These are phyloP conservation scores for Daphoenositta chrysoptera DNA, from an alignment of 2,113 vertebrate genomes.

Conservation along the genomic window DNA sequence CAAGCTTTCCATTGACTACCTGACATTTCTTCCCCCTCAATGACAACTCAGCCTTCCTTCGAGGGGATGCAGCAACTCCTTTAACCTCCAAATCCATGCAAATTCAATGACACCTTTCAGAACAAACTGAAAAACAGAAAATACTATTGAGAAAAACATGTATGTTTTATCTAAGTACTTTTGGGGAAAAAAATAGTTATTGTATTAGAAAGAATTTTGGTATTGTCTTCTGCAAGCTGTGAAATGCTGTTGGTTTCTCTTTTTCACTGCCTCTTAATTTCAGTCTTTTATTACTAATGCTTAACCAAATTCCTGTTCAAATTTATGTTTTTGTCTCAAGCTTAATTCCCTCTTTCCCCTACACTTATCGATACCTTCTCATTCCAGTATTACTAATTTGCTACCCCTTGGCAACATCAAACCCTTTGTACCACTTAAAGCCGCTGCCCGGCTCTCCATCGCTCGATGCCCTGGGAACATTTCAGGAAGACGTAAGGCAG, in stretches of 20 bases:
- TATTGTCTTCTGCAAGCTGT: not conserved
- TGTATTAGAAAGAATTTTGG: not conserved
- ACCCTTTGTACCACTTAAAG: fast-evolving
- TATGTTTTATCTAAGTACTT: not conserved
- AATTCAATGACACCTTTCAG: not conserved
- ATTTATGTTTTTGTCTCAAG: not conserved
- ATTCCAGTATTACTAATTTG: not conserved
- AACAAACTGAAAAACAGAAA: not conserved
- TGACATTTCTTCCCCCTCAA: slow-evolving; percentile 16
- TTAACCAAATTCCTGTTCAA: not conserved
- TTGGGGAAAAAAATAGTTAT: not conserved
- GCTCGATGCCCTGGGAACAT: not conserved
- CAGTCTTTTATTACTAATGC: not conserved
- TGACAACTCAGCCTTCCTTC: not conserved
- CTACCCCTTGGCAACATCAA: not conserved
- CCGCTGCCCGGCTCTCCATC: not conserved
- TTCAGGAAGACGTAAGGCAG: fast-evolving
- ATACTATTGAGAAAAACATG: not conserved
- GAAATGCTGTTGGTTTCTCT: not conserved
- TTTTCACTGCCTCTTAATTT: not conserved
- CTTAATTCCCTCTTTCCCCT: not conserved
- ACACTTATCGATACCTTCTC: not conserved
- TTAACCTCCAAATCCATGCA: slow-evolving; percentile 74
- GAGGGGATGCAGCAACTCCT: slow-evolving; percentile 50
- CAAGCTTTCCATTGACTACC: slow-evolving; percentile 31